A percentile compares a stretch with the other conserved stretches of the same genome.
Evolutionary conservation across 2,888 invertebrate species (phyloP).

Genomic region (Lissocephala sabroskyi): DNA sequence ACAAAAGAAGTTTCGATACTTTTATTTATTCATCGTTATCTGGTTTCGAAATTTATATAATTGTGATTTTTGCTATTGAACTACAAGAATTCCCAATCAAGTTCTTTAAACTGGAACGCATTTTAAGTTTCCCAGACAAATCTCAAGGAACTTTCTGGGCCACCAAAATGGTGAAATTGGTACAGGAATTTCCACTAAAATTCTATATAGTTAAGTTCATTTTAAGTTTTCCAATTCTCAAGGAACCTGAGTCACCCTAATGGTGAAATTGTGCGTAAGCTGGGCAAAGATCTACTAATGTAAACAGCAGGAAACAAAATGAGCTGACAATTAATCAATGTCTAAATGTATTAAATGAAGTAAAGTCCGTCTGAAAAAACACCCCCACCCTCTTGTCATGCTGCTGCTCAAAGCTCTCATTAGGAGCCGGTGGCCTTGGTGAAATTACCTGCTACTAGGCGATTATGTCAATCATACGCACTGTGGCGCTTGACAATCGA

Average conservation of each 20-base stretch:
- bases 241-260: neutral
- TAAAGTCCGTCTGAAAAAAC: neutral
- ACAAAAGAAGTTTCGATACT: too few relatives aligned
- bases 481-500: too few relatives aligned
- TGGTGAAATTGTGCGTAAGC: neutral
- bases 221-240: neutral
- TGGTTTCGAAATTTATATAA: too few relatives aligned
- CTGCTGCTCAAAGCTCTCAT: too few relatives aligned
- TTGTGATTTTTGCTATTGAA: too few relatives aligned
- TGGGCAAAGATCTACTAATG: conserved; percentile 8
- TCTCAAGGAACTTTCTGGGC: too few relatives aligned
- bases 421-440: too few relatives aligned
- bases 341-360: conserved; percentile 14
- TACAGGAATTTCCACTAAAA: neutral
- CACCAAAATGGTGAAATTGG: neutral
- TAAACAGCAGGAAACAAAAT: conserved; percentile 14
- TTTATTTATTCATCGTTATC: too few relatives aligned
- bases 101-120: too few relatives aligned
- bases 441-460: conserved; percentile 2
- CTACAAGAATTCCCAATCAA: too few relatives aligned
- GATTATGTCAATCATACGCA: conserved; percentile 55
- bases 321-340: conserved; percentile 50
- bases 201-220: neutral
- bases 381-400: neutral
- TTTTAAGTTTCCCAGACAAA: too few relatives aligned